Evolutionary conservation across 2,888 invertebrate species (phyloP).

Genomic region (Drosophila infuscata): DNA sequence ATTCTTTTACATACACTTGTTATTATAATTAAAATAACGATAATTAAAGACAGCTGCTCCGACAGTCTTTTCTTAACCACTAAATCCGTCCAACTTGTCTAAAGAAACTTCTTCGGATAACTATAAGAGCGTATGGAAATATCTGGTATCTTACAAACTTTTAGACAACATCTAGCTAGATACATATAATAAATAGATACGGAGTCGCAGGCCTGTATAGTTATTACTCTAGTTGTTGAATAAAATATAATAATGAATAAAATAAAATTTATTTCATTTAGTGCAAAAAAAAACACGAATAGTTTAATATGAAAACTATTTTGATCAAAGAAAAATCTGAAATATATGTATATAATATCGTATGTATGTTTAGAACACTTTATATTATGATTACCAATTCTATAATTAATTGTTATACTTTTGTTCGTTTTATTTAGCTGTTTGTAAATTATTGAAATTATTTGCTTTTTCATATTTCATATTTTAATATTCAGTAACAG

Average conservation of each 20-base stretch:
- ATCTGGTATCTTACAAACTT: not conserved
- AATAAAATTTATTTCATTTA: not conserved
- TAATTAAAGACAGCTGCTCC: not conserved
- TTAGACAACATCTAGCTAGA: not conserved
- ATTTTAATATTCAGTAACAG: no score
- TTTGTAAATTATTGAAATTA: no score
- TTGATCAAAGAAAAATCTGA: no score
- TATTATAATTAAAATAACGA: not conserved
- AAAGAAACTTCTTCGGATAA: not conserved
- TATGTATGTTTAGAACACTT: no score
- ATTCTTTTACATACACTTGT: not conserved
- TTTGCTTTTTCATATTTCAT: no score
- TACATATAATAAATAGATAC: accelerated
- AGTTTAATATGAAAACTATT: no score
- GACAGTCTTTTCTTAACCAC: not conserved
- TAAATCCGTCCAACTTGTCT: not conserved
- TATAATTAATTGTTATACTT: no score
- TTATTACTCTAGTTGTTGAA: not conserved
- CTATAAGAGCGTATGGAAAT: not conserved
- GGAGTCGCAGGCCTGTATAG: no score
- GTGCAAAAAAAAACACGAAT: not conserved
- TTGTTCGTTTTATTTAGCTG: no score
- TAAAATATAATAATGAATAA: no score
- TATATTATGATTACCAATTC: no score
- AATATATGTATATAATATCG: no score